These are phyloP conservation scores for Pseudomugil gertrudae DNA, from an alignment of 2,797 vertebrate genomes.

Conservation along the genomic window DNA sequence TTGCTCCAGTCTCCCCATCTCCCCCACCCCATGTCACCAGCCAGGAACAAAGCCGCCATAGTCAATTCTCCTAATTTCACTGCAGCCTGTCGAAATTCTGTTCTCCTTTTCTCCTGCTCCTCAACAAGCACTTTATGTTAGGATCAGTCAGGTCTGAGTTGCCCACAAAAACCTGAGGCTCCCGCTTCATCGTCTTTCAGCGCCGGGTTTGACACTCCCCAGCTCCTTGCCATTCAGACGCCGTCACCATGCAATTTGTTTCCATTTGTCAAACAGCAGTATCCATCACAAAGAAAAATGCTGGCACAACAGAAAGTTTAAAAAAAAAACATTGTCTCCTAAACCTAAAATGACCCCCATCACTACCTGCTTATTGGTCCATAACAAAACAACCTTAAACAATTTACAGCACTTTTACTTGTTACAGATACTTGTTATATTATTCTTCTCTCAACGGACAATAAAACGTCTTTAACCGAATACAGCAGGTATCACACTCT, in stretches of 20 bases:
- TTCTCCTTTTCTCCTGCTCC: conserved; percentile 77
- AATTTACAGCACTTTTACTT: conserved; percentile 66
- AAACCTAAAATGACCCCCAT: conserved; percentile 67
- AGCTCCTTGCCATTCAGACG: conserved; percentile 77
- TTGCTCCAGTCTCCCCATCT: conserved; percentile 64
- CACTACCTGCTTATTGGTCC: conserved; percentile 63
- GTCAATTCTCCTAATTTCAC: conserved; percentile 84
- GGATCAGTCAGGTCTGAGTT: conserved; percentile 82
- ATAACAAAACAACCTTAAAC: conserved; percentile 70
- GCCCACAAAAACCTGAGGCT: conserved; percentile 77
- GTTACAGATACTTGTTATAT: conserved; percentile 71
- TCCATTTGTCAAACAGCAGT: conserved; percentile 81
- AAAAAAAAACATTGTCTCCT: conserved; percentile 69
- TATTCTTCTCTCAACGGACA: conserved; percentile 66
- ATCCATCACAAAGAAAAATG: conserved; percentile 80
- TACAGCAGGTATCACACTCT: conserved; percentile 56
- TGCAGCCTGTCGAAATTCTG: conserved; percentile 82
- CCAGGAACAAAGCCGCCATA: conserved; percentile 83
- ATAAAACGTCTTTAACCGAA: conserved; percentile 66
- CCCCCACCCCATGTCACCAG: conserved; percentile 75
- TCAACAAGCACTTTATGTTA: conserved; percentile 81
- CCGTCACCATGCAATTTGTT: conserved; percentile 79
- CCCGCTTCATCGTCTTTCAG: conserved; percentile 75
- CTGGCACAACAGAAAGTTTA: conserved; percentile 77
- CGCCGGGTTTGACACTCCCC: conserved; percentile 73